A percentile compares a stretch with the other conserved stretches of the same genome.
These are phyloP conservation scores for Ailuropoda melanoleuca DNA, from an alignment of 2,113 vertebrate species.

Conservation along the genomic window DNA sequence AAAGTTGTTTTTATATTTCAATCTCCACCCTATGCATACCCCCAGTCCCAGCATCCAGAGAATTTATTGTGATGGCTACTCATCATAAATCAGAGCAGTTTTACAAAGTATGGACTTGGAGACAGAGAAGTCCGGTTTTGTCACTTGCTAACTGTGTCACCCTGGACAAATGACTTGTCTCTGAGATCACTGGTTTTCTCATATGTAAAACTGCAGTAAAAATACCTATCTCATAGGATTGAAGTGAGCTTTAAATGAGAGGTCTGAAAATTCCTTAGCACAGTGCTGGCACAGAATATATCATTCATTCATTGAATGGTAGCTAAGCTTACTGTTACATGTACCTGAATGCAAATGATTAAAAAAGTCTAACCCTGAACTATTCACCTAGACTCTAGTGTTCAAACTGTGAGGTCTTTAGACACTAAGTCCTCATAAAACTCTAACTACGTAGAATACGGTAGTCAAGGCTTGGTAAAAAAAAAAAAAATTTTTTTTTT, in stretches of 20 bases:
- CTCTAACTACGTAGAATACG: neutral
- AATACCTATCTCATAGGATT: neutral
- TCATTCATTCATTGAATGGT: neutral
- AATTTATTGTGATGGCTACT: neutral
- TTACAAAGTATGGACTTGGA: neutral
- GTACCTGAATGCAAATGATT: neutral
- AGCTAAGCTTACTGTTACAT: neutral
- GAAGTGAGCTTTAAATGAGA: neutral
- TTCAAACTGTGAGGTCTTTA: neutral
- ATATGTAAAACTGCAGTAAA: neutral
- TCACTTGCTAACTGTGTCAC: neutral
- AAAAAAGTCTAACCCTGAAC: neutral
- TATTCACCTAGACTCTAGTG: neutral
- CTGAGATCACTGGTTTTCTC: neutral
- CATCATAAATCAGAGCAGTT: neutral
- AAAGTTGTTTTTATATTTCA: neutral
- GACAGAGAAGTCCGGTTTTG: neutral
- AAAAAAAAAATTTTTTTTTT: neutral
- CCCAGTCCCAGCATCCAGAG: neutral
- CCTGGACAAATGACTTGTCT: neutral
- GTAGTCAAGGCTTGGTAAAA: neutral
- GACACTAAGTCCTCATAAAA: neutral
- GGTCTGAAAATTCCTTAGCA: neutral
- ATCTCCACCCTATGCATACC: neutral
- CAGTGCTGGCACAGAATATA: neutral